A percentile compares a stretch with the other conserved stretches of the same genome.
Conservation (phyloP, 92 coral and sea anemone species). For the Siderastrea siderea region DNA sequence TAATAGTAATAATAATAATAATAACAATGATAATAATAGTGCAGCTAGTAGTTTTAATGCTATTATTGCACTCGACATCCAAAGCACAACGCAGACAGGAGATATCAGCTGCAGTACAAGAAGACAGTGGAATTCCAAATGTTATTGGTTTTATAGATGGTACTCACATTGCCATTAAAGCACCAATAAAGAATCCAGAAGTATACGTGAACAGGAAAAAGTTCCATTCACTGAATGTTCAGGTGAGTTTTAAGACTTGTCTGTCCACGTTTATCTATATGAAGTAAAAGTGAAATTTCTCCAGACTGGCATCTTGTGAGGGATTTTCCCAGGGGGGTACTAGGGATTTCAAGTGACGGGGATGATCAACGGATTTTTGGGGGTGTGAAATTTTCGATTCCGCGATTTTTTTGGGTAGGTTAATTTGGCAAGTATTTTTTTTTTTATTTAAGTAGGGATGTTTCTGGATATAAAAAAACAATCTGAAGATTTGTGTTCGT, state of each 20-base stretch:
- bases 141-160: conserved; percentile 5
- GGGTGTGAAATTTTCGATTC: no score
- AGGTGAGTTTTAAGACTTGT: neutral
- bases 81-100: conserved; percentile 8
- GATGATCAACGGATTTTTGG: no score
- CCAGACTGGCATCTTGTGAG: neutral
- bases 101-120: neutral
- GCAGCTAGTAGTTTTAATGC: conserved; percentile 5
- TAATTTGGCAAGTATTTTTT: no score
- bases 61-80: neutral
- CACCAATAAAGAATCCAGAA: conserved; percentile 7
- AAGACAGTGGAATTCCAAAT: conserved; percentile 7
- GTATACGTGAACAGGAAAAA: neutral
- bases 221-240: conserved; percentile 2
- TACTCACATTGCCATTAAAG: conserved; percentile 1
- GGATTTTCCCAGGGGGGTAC: neutral
- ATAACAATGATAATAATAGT: neutral
- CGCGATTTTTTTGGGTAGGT: no score
- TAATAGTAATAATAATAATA: no score
- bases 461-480: no score
- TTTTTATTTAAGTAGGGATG: no score
- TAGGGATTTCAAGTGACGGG: no score
- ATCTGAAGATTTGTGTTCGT: no score
- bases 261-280: neutral
- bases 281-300: neutral